phyloP scores from a whole-genome alignment of 2,888 invertebrate genomes.

The Amphiduros pacificus region DNA sequence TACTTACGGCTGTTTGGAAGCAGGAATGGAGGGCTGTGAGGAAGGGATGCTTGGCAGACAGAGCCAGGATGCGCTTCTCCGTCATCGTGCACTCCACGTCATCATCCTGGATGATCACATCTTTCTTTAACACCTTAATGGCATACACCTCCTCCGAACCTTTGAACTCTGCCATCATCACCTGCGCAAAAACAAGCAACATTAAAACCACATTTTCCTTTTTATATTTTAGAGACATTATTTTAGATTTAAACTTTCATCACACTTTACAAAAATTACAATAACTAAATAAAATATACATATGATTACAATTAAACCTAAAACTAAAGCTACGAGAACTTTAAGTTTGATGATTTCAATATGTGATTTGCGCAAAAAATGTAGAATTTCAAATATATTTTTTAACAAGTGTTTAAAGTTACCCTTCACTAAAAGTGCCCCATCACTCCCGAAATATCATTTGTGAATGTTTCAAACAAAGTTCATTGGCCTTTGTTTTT shows the following conservation, averaged over 20 bases:
- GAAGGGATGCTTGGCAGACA: slow-evolving; percentile 98
- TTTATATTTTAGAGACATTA: background rate
- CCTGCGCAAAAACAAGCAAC: slow-evolving; percentile 67
- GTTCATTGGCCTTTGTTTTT: too few relatives aligned
- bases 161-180: slow-evolving; percentile 94
- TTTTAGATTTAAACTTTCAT: background rate
- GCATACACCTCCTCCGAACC: slow-evolving; percentile 82
- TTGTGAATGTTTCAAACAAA: too few relatives aligned
- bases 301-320: too few relatives aligned
- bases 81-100: slow-evolving; percentile 99
- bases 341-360: too few relatives aligned
- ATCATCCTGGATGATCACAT: slow-evolving; percentile 97
- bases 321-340: too few relatives aligned
- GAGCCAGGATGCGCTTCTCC: slow-evolving; percentile 92
- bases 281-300: too few relatives aligned
- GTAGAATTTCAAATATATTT: too few relatives aligned
- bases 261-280: background rate
- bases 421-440: too few relatives aligned
- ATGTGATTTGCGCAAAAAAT: too few relatives aligned
- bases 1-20: slow-evolving; percentile 85
- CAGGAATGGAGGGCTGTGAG: slow-evolving; percentile 94
- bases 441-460: too few relatives aligned
- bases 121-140: slow-evolving; percentile 86
- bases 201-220: slow-evolving; percentile 2
- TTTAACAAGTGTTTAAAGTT: too few relatives aligned